phyloP scores from a whole-genome alignment of 2,797 vertebrate genomes.

The Pseudocheirus occidentalis region DNA sequence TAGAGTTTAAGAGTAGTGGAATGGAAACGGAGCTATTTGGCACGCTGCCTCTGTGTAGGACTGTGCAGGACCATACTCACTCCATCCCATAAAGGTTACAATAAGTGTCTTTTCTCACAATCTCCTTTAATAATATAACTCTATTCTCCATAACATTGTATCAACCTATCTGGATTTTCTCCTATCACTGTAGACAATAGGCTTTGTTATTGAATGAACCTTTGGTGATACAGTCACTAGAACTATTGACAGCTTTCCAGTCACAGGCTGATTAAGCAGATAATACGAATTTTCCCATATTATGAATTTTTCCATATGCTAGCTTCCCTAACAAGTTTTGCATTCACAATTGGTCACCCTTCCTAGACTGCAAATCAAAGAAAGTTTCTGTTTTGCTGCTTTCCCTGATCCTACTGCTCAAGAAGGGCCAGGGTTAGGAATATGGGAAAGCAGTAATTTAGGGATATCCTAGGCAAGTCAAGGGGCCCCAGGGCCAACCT shows the following conservation, averaged over 20 bases:
- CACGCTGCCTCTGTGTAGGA: background rate
- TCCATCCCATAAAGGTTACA: background rate
- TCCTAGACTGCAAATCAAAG: background rate
- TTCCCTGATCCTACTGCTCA: background rate
- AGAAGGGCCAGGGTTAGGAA: background rate
- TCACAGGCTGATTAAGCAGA: background rate
- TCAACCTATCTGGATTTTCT: background rate
- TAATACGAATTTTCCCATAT: background rate
- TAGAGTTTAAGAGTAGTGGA: background rate
- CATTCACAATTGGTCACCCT: background rate
- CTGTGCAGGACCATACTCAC: background rate
- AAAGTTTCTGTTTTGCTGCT: background rate
- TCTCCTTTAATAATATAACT: background rate
- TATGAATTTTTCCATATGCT: background rate
- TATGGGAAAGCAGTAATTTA: background rate
- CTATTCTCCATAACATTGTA: background rate
- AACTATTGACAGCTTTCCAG: background rate
- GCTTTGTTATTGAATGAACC: background rate
- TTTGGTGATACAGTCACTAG: background rate
- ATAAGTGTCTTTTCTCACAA: background rate
- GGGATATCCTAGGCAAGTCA: rapidly evolving
- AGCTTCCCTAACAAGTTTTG: background rate
- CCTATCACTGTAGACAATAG: background rate
- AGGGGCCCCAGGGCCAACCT: background rate
- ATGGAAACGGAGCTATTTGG: background rate